A percentile compares a stretch with the other conserved stretches of the same genome.
phyloP scores from a whole-genome alignment of 2,113 vertebrate genomes.

The Ancistrus triradiatus region DNA sequence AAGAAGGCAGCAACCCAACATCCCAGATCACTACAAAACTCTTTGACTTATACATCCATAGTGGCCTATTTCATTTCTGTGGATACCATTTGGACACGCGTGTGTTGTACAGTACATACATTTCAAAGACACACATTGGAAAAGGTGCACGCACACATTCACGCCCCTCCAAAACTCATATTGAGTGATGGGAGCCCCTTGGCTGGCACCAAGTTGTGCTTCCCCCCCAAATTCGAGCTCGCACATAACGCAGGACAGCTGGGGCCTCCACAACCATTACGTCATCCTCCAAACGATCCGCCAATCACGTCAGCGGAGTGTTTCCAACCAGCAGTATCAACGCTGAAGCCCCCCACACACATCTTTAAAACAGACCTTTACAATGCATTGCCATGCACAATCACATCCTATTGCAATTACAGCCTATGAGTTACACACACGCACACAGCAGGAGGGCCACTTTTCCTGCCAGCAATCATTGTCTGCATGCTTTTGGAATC shows the following conservation, averaged over 20 bases:
- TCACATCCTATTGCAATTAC: constrained; percentile 15
- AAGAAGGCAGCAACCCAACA: too few relatives aligned
- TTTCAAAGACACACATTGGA: constrained; percentile 41
- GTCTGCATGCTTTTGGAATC: constrained; percentile 1
- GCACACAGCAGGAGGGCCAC: constrained; percentile 2
- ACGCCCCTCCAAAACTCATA: constrained; percentile 4
- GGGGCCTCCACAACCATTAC: constrained; percentile 41
- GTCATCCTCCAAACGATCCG: constrained; percentile 22
- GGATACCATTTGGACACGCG: neutral
- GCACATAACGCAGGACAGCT: constrained; percentile 44
- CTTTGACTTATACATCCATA: neutral
- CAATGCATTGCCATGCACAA: neutral
- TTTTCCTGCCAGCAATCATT: constrained; percentile 8
- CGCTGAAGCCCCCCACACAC: neutral
- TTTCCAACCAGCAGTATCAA: constrained; percentile 16
- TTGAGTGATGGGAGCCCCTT: constrained; percentile 30
- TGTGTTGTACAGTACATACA: neutral
- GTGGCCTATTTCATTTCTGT: neutral
- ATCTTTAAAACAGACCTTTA: neutral
- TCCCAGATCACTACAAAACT: too few relatives aligned
- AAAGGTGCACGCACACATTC: constrained; percentile 37
- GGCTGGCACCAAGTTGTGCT: constrained; percentile 22
- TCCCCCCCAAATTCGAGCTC: constrained; percentile 32
- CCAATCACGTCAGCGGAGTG: constrained; percentile 24
- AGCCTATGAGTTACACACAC: neutral